A percentile compares a stretch with the other conserved stretches of the same genome.
phyloP scores from a whole-genome alignment of 2,113 vertebrate species.

The Lonchura striata region DNA sequence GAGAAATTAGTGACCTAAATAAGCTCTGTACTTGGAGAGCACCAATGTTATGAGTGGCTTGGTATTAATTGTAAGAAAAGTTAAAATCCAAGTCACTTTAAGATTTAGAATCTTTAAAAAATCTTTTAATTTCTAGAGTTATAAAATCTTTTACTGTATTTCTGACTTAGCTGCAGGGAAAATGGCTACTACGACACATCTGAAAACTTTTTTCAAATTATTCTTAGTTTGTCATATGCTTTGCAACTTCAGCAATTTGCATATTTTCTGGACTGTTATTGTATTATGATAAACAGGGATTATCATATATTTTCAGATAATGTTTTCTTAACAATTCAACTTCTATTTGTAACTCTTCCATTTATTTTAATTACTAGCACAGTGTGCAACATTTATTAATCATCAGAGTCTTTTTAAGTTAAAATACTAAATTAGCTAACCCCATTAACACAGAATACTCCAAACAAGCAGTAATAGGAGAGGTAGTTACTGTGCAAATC shows the following conservation, averaged over 20 bases:
- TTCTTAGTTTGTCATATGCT: slow-evolving; percentile 45
- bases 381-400: slow-evolving; percentile 85
- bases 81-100: not conserved
- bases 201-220: slow-evolving; percentile 63
- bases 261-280: slow-evolving; percentile 67
- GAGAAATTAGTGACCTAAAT: not conserved
- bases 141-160: not conserved
- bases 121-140: not conserved
- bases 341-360: slow-evolving; percentile 81
- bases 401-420: slow-evolving; percentile 83
- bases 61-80: not conserved
- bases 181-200: not conserved
- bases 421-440: slow-evolving; percentile 86
- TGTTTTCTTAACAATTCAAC: slow-evolving; percentile 79
- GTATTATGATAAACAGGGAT: slow-evolving; percentile 77
- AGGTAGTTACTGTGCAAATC: slow-evolving; percentile 82
- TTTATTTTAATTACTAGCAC: slow-evolving; percentile 86
- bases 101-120: not conserved
- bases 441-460: slow-evolving; percentile 83
- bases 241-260: slow-evolving; percentile 68
- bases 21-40: not conserved
- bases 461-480: slow-evolving; percentile 79
- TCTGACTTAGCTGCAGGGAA: not conserved
- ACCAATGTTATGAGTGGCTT: not conserved
- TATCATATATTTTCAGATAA: slow-evolving; percentile 78